Conservation (phyloP, 2,888 invertebrate species). For the Caenorhabditis angaria region DNA sequence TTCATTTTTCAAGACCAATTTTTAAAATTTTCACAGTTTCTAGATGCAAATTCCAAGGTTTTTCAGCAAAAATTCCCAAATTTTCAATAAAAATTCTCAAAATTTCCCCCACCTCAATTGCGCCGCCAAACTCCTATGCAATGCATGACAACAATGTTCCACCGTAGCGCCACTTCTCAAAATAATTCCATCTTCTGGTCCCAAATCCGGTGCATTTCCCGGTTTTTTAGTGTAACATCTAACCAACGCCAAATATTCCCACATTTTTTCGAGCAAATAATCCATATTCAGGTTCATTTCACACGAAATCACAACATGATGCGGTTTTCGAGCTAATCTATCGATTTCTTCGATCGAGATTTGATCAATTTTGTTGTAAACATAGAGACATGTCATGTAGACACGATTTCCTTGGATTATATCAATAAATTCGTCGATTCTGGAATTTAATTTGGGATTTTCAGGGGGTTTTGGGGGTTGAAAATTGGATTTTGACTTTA, state of each 20-base stretch:
- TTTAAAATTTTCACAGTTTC: no score
- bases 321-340: constrained; percentile 78
- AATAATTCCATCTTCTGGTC: constrained; percentile 84
- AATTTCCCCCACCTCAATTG: constrained; percentile 80
- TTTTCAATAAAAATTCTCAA: no score
- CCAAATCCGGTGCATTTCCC: constrained; percentile 76
- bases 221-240: constrained; percentile 98
- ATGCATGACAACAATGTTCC: constrained; percentile 95
- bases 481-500: not conserved
- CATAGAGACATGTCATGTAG: constrained; percentile 93
- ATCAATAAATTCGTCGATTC: constrained; percentile 91
- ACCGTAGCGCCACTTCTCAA: constrained; percentile 87
- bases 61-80: no score
- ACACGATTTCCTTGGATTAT: constrained; percentile 79
- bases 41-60: no score
- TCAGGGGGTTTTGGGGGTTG: not conserved
- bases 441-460: constrained; percentile 19
- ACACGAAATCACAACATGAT: constrained; percentile 81
- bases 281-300: constrained; percentile 98
- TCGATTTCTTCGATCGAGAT: constrained; percentile 85
- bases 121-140: constrained; percentile 90
- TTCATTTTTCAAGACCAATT: no score
- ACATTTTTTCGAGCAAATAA: constrained; percentile 86
- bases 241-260: constrained; percentile 92
- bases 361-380: constrained; percentile 99